Evolutionary conservation across 1,140 invertebrate genomes (phyloP), one percentile per base, ranked within the genome.

Genomic region (Chelonus insularis): DNA sequence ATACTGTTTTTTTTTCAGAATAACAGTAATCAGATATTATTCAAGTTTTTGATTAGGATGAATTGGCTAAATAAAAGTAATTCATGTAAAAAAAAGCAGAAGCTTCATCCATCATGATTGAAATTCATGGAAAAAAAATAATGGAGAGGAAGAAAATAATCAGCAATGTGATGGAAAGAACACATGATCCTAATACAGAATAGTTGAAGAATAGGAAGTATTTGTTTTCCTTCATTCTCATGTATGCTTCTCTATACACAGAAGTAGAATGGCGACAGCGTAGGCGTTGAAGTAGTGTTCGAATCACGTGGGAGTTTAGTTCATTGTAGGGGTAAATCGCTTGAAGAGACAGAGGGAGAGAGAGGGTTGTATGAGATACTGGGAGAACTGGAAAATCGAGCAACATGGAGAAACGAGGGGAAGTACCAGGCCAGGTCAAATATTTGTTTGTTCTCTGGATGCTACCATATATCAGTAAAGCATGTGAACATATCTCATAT

Each of bases 271-370:
- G 43, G 64, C 32, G 54, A 61, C 23, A 56, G 36, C 29, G 67
- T 64, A 59, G 64, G 64, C 62, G 63, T 68, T 60, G 29, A 50
- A 63, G 45, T 48, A 63, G 62, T 67, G 58, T 55, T 62, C 47
- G 41, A 63, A 48, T 63, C 66, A 59, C 61, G 66, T 68, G 63
- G 63, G 63, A 58, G 66, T 65, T 60, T 50, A 62, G 60, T 62
- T 61, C 61, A 63, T 61, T 65, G 63, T 60, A 54, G 58, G 48
- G 59, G 65, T 57, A 54, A 57, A 32, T 29, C 21, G 25, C 50
- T 29, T 48, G 45, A 32, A 54, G 45, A 51, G 63, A 63, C 8
- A 20, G 41, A 32, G 16, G 12, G 36, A 20, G 34, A 51, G 48
- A 52, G 36, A 4, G 9, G 51, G 25, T 51, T 14, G 18, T 18